Evolutionary conservation across 2,888 invertebrate genomes (phyloP), one percentile per base, ranked within the genome.

Genomic region (Scaptomyza flava): DNA sequence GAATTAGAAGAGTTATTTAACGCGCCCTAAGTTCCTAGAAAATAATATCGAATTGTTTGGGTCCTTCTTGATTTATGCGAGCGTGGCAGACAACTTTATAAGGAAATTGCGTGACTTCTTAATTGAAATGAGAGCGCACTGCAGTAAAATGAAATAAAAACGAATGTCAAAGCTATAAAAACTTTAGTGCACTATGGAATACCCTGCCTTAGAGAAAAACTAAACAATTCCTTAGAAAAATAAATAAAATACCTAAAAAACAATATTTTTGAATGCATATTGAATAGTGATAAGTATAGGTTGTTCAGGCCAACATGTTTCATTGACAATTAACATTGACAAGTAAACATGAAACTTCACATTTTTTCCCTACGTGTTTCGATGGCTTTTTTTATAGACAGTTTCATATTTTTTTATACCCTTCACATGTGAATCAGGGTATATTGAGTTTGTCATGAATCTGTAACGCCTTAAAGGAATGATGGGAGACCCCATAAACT

Each of bases 51-150:
- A 61, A 58, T 57, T 47, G 56, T 59, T 72, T 69, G 36, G 51
- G 31, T 41, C 34, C 50, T 67, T 34, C 62, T 67, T 83, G 79
- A 87, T 87, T 87, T 82, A 82, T 82, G 87, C 27, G 64, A 33
- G 45, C 53, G 23, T 42, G 43, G 61, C 68, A 81, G 87, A 82
- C 82, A 86, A 83, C 65, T 81, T 76, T 68, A 87, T 87, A 70
- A 70, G 87, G 53, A 58, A 72, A 71, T 85, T 85, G 84, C 84
- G 84, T 85, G 88, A 83, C 86, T 85, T 73, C 72, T 79, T 87
- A 87, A 87, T 85, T 85, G 86, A 85, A 81, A 73, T 79, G 71
- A 45, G 62, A 43, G 53, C 23, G 31, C 12, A 45, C 36, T 30
- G 51, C 47, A 43, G 30, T 46, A 11, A 34, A 41, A 45, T 27